Evolutionary conservation across 1,140 invertebrate species (phyloP).

Genomic region (Bradysia coprophila): DNA sequence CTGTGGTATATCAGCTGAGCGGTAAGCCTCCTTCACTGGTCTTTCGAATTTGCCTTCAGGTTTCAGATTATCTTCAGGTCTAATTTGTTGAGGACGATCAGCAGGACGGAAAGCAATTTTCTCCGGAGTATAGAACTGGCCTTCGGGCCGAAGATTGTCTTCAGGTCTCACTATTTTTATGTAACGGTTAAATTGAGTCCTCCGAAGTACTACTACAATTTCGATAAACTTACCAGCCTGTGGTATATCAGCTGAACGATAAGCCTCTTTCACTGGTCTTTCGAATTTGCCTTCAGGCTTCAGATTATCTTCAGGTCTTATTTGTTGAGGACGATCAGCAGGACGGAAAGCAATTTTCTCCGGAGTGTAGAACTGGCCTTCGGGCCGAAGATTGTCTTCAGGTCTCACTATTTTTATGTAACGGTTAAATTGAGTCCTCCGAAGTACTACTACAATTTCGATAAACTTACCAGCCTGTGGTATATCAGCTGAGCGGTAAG

Average conservation of each 20-base stretch:
- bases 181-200: too few species aligned
- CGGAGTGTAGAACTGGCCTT: conserved; percentile 35
- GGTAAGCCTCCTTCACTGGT: conserved; percentile 29
- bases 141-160: conserved; percentile 33
- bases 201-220: too few species aligned
- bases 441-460: too few species aligned
- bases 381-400: conserved; percentile 33
- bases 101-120: conserved; percentile 21
- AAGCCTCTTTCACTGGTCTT: conserved; percentile 25
- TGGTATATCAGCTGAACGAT: conserved; percentile 25
- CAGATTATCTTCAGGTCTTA: conserved; percentile 33
- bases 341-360: conserved; percentile 22
- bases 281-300: conserved; percentile 35
- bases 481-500: conserved; percentile 11
- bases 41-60: conserved; percentile 39
- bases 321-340: conserved; percentile 17
- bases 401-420: conserved; percentile 23
- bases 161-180: conserved; percentile 25
- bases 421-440: too few species aligned
- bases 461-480: too few species aligned
- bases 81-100: conserved; percentile 31
- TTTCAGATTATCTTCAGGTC: conserved; percentile 37
- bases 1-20: conserved; percentile 9
- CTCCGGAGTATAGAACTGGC: conserved; percentile 27
- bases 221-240: conserved; percentile 23